These are phyloP conservation scores for Anniella stebbinsi DNA, from an alignment of 2,797 vertebrate species.

Conservation along the genomic window DNA sequence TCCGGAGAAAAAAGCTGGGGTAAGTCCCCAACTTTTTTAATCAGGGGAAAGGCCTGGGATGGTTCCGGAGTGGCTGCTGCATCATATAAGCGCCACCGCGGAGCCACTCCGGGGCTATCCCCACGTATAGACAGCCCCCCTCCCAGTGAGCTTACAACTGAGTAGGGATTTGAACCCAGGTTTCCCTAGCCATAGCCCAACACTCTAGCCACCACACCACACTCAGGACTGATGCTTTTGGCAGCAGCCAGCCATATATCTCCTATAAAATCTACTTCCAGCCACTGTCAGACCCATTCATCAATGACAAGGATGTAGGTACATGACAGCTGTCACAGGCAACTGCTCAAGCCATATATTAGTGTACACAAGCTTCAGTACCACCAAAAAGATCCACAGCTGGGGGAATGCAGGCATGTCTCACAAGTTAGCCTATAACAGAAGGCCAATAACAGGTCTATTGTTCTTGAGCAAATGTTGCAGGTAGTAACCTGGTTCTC, in stretches of 20 bases:
- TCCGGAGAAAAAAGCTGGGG: no score
- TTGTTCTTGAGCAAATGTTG: conserved; percentile 15
- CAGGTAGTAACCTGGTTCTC: neutral
- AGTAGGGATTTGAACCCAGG: neutral
- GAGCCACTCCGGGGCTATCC: no score
- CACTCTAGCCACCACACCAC: neutral
- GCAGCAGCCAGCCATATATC: neutral
- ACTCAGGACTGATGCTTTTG: neutral
- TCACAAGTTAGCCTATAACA: conserved; percentile 31
- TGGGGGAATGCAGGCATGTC: neutral
- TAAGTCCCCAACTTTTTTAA: no score
- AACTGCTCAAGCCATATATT: neutral
- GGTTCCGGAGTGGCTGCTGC: no score
- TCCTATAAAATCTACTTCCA: neutral
- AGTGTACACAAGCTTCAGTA: neutral
- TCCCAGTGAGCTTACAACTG: neutral
- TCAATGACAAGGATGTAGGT: neutral
- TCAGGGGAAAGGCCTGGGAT: no score
- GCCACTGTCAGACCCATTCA: neutral
- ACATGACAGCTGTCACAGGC: neutral
- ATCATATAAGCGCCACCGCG: no score
- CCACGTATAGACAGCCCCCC: no score
- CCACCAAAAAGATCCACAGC: neutral
- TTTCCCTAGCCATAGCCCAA: no score
- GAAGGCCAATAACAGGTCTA: neutral